These are phyloP conservation scores for Gastrophysa polygoni DNA, from an alignment of 2,888 invertebrate genomes.

Conservation along the genomic window DNA sequence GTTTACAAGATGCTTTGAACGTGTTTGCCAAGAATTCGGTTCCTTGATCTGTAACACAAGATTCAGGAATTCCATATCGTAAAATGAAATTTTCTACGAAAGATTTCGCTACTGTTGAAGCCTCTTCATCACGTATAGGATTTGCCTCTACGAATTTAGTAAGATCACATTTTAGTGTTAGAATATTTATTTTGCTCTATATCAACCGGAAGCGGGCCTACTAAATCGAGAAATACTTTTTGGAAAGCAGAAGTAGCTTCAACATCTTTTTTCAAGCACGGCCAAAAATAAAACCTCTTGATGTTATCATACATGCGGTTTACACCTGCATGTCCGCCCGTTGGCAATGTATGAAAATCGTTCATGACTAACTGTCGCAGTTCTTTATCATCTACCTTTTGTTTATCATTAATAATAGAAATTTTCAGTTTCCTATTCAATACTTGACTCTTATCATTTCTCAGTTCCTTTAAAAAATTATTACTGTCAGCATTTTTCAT, in stretches of 20 bases:
- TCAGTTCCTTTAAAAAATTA: background rate
- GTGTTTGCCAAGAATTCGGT: conserved; percentile 14
- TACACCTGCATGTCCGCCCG: conserved; percentile 13
- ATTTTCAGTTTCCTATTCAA: background rate
- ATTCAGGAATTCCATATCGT: conserved; percentile 25
- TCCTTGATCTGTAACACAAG: conserved; percentile 28
- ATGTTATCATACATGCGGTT: conserved; percentile 8
- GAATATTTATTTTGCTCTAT: background rate
- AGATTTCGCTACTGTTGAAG: background rate
- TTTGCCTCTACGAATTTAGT: background rate
- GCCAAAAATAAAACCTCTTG: conserved; percentile 9
- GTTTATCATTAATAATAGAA: background rate
- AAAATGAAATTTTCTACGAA: conserved; percentile 1
- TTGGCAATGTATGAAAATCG: conserved; percentile 4
- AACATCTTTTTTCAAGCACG: background rate
- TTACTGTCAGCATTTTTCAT: background rate
- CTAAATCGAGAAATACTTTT: background rate
- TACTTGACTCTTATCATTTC: background rate
- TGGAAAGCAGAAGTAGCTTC: background rate
- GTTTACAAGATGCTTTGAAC: conserved; percentile 24
- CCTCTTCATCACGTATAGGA: background rate
- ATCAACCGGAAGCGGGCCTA: background rate
- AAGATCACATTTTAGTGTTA: conserved; percentile 1
- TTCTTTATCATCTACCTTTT: background rate
- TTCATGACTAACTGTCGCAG: background rate